Evolutionary conservation across 2,888 invertebrate species (phyloP), one percentile per base, ranked within the genome.

Genomic region (Ormyrus labotus): DNA sequence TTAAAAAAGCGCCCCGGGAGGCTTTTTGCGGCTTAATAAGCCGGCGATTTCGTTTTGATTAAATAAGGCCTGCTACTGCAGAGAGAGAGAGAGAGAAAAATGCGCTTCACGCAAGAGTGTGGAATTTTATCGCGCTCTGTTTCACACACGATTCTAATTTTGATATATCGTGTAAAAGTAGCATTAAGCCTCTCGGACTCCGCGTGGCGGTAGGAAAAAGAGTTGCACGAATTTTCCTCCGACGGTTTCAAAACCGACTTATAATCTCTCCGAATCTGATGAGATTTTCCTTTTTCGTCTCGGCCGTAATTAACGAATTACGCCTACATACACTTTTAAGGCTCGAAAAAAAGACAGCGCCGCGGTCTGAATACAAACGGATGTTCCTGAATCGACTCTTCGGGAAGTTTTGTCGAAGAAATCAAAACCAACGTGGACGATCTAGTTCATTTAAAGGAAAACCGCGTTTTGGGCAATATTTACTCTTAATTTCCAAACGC

Each of bases 71-170:
- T 34, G 2, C 34, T 2, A 34, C 34, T 2, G 34, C 34, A 3
- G 34, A 34, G 19, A 19, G 34, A 34, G 19, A 19, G 34, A 34
- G n/a, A 57, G 60, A 64, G 61, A 45, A 75, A 65, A 69, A 60
- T 75, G n/a, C 34, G 34, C 58, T 58, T 64, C 63, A 34, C 5
- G 48, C 51, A 61, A 58, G 50, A 68, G 34, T 60, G 57, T 47
- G 58, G 57, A 53, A 63, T 64, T 60, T 72, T 48, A 77, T 77
- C 73, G 73, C 53, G 77, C 81, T 77, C 81, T 81, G 34, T 70
- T 81, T 77, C 77, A 64, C 81, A 63, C 48, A n/a, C 78, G 73
- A 81, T 81, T 63, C 58, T 60, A 57, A 51, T 53, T 19, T 63
- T 57, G 77, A 77, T 77, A 34, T 34, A 72, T 47, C 69, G 69